Conservation (phyloP, 2,113 vertebrate genomes). For the Acanthochromis polyacanthus region DNA sequence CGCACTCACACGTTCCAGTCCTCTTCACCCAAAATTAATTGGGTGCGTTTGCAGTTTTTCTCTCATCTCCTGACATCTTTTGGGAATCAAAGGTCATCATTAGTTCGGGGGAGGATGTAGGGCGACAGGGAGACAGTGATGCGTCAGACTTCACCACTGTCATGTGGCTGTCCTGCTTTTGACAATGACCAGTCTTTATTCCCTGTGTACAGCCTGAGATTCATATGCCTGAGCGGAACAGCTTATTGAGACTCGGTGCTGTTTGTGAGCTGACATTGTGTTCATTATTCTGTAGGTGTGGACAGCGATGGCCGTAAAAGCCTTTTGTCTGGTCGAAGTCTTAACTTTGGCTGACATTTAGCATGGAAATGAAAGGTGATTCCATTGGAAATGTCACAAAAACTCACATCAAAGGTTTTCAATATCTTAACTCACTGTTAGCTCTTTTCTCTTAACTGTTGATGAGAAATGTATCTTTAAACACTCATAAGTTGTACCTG, state of each 20-base stretch:
- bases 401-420: background rate
- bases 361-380: slow-evolving; percentile 8
- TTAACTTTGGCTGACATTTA: slow-evolving; percentile 21
- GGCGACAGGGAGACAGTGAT: slow-evolving; percentile 65
- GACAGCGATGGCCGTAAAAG: background rate
- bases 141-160: slow-evolving; percentile 71
- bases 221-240: slow-evolving; percentile 14
- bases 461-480: no score
- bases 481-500: no score
- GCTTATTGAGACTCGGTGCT: slow-evolving; percentile 5
- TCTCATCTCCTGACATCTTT: slow-evolving; percentile 75
- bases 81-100: slow-evolving; percentile 81
- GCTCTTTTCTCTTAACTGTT: background rate
- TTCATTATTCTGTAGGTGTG: slow-evolving; percentile 27
- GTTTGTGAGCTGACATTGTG: slow-evolving; percentile 25
- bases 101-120: slow-evolving; percentile 69
- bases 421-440: slow-evolving; percentile 6
- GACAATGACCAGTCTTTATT: slow-evolving; percentile 54
- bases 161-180: slow-evolving; percentile 58
- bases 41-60: slow-evolving; percentile 65
- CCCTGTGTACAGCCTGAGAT: slow-evolving; percentile 15
- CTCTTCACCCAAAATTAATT: slow-evolving; percentile 78
- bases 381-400: slow-evolving; percentile 33
- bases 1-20: slow-evolving; percentile 66
- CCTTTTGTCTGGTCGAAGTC: background rate